phyloP scores from a whole-genome alignment of 30 jellyfish, hydroid and myxozoan species.

The Chrysaora quinquecirrha region DNA sequence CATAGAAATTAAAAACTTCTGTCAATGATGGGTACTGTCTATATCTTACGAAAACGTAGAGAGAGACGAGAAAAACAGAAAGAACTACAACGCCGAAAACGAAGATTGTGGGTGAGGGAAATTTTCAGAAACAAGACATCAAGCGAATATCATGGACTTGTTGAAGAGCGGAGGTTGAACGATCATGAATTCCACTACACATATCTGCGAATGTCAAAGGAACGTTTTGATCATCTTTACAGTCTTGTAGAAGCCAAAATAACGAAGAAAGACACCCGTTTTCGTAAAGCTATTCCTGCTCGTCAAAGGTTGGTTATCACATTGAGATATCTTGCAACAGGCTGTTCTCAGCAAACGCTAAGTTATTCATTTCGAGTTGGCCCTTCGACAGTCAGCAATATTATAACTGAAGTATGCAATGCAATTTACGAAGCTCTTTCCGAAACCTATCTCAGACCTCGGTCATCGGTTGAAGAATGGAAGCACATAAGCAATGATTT shows the following conservation, averaged over 20 bases:
- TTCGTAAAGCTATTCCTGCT: conserved; percentile 33
- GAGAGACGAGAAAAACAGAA: no score
- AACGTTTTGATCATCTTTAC: conserved; percentile 34
- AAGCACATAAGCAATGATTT: conserved; percentile 9
- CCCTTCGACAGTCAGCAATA: conserved; percentile 18
- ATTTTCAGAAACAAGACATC: no score
- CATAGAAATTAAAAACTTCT: background rate
- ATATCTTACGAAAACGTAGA: background rate
- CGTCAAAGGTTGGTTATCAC: conserved; percentile 5
- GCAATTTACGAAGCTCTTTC: conserved; percentile 20
- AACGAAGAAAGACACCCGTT: conserved; percentile 31
- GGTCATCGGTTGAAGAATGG: conserved; percentile 19
- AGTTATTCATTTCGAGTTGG: conserved; percentile 4
- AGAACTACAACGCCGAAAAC: no score
- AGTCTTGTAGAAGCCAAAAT: no score
- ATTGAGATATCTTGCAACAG: conserved; percentile 7
- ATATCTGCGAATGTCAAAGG: conserved; percentile 53
- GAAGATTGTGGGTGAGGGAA: no score
- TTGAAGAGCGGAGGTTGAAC: background rate
- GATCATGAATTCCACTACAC: background rate
- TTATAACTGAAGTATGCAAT: conserved; percentile 4
- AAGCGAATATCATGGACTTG: background rate
- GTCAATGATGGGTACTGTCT: background rate
- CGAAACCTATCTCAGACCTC: conserved; percentile 14
- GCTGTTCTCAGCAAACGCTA: conserved; percentile 3